Conservation (phyloP, 2,888 invertebrate species). For the Pristionchus japonicus region DNA sequence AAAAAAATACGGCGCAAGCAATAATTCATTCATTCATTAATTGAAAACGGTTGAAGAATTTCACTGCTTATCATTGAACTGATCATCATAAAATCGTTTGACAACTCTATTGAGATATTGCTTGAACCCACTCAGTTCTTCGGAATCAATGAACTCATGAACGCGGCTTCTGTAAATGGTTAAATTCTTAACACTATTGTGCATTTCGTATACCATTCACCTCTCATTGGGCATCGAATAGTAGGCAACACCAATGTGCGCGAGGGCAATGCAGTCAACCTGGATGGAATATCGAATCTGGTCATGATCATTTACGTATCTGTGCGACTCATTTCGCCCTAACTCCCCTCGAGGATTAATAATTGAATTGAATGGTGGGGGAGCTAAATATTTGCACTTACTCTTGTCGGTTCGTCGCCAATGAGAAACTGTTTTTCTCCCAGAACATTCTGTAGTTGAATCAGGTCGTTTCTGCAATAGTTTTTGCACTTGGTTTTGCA, state of each 20-base stretch:
- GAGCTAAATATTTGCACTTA: not conserved
- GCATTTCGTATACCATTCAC: not conserved
- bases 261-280: not conserved
- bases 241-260: not conserved
- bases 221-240: not conserved
- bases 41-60: too few relatives aligned
- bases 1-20: too few relatives aligned
- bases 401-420: not conserved
- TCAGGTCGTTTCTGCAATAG: not conserved
- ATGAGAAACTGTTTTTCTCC: not conserved
- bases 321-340: too few relatives aligned
- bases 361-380: too few relatives aligned
- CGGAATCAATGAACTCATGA: not conserved
- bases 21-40: too few relatives aligned
- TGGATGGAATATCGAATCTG: not conserved
- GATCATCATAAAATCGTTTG: not conserved
- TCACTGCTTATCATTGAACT: not conserved
- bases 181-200: too few relatives aligned
- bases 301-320: too few relatives aligned
- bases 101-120: not conserved
- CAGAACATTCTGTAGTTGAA: not conserved
- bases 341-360: too few relatives aligned
- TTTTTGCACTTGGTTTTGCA: too few relatives aligned
- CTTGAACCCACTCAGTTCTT: not conserved
- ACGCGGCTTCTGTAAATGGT: not conserved